Conservation (phyloP, 2,797 vertebrate species). For the Heliangelus exortis region DNA sequence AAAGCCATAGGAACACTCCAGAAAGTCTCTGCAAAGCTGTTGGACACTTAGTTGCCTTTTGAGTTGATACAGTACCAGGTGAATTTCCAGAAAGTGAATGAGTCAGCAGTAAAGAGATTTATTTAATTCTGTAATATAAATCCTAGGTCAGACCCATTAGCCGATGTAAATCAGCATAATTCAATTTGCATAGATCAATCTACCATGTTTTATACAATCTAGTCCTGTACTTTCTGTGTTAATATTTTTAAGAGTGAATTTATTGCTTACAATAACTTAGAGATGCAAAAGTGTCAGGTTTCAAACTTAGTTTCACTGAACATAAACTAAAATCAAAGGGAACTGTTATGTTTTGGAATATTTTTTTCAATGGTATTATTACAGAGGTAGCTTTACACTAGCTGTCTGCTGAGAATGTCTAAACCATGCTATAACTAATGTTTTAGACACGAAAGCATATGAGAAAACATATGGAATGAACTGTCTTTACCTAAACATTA, state of each 20-base stretch:
- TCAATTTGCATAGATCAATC: neutral
- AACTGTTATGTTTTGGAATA: neutral
- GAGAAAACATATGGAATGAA: neutral
- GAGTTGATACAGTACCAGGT: neutral
- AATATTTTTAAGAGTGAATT: neutral
- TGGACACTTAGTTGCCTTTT: neutral
- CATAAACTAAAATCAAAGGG: neutral
- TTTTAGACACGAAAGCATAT: neutral
- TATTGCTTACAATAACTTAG: no score
- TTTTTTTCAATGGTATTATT: neutral
- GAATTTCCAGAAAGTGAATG: neutral
- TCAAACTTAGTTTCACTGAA: no score
- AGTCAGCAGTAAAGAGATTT: neutral
- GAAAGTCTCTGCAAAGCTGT: neutral
- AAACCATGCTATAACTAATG: accelerated
- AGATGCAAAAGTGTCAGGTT: no score
- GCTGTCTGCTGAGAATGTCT: neutral
- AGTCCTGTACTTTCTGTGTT: neutral
- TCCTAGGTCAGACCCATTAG: neutral
- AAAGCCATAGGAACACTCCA: neutral
- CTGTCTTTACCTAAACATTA: neutral
- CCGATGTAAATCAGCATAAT: neutral
- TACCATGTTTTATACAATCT: neutral
- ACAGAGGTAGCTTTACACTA: neutral
- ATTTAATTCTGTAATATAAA: neutral